Percentiles rank a stretch among this genome's conserved stretches.
Conservation (phyloP, 2,888 invertebrate species). For the Drepanosiphum platanoidis region DNA sequence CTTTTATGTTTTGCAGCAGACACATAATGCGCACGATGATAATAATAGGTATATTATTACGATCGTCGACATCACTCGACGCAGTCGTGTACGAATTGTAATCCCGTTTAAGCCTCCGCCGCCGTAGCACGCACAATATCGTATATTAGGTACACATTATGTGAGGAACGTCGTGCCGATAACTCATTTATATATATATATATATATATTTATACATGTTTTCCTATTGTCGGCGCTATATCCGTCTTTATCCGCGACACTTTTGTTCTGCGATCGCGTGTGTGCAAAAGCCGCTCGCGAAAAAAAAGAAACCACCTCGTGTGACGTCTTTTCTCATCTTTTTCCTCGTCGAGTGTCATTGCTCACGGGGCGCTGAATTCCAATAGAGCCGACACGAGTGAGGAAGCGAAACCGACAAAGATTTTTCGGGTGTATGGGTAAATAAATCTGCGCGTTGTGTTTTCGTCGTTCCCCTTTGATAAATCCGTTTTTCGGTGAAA, state of each 20-base stretch:
- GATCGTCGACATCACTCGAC: background rate
- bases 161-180: constrained; percentile 27
- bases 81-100: constrained; percentile 9
- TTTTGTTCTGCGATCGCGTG: constrained; percentile 28
- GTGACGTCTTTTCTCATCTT: background rate
- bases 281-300: constrained; percentile 6
- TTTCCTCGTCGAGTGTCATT: constrained; percentile 20
- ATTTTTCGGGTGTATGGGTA: background rate
- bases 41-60: background rate
- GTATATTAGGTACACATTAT: background rate
- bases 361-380: constrained; percentile 50
- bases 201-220: background rate
- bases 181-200: too few species aligned
- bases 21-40: background rate
- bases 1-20: background rate
- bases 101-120: background rate
- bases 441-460: background rate
- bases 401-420: constrained; percentile 39
- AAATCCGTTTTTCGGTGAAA: constrained; percentile 17
- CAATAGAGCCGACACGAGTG: background rate
- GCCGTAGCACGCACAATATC: constrained; percentile 1
- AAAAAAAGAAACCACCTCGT: background rate
- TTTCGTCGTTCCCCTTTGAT: constrained; percentile 7
- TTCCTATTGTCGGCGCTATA: constrained; percentile 31
- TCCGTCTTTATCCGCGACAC: background rate